Percentiles rank a stretch among this genome's conserved stretches.
Conservation (phyloP, 2,113 vertebrate genomes). For the Lathamus discolor region DNA sequence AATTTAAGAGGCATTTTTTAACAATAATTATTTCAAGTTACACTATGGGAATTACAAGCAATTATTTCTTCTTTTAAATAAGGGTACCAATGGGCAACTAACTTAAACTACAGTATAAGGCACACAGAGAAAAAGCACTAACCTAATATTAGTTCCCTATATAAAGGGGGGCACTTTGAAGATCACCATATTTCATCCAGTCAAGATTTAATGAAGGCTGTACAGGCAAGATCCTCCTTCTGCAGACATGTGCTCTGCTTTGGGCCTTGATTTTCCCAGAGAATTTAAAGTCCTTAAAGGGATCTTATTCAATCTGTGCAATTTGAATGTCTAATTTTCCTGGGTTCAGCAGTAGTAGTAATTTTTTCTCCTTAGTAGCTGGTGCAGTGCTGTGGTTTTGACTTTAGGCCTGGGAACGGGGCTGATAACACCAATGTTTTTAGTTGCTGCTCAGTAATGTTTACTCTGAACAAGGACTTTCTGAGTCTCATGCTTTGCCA, state of each 20-base stretch:
- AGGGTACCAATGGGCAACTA: background rate
- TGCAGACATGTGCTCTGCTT: background rate
- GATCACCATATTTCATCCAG: accelerated
- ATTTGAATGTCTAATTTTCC: background rate
- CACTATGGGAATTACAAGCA: background rate
- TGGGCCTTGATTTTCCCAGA: background rate
- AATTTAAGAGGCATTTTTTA: background rate
- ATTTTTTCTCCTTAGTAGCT: too few species aligned
- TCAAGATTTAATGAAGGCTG: background rate
- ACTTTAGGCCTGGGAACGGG: too few species aligned
- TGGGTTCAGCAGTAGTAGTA: too few species aligned
- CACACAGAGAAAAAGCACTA: background rate
- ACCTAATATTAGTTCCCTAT: background rate
- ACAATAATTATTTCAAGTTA: background rate
- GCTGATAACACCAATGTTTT: too few species aligned
- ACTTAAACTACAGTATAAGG: background rate
- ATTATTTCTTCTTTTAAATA: background rate
- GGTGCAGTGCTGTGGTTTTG: too few species aligned
- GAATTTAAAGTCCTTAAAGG: background rate
- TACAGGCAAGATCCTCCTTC: background rate
- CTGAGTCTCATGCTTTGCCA: too few species aligned
- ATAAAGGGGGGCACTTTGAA: background rate
- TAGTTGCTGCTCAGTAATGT: too few species aligned
- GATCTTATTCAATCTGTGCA: background rate
- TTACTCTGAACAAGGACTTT: too few species aligned